Conservation (phyloP, 2,888 invertebrate genomes). For the Lasioglossum villosulum region DNA sequence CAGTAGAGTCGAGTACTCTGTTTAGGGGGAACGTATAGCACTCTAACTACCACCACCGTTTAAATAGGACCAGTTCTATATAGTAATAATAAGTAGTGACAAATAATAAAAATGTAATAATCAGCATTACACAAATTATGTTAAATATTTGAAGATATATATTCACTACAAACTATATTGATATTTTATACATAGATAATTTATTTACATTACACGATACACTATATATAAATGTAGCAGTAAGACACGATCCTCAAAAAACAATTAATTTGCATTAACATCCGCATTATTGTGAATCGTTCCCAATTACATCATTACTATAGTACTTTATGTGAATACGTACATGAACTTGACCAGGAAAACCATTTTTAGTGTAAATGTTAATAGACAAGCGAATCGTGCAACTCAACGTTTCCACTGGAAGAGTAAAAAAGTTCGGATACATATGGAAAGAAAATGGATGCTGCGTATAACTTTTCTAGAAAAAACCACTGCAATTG, state of each 20-base stretch:
- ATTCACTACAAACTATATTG: not conserved
- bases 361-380: not conserved
- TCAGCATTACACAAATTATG: no score
- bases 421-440: not conserved
- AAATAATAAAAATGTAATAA: no score
- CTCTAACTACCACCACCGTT: no score
- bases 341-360: not conserved
- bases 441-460: not conserved
- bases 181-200: not conserved
- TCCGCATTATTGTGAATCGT: not conserved
- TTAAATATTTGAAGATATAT: no score
- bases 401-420: not conserved
- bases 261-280: not conserved
- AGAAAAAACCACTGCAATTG: slow-evolving; percentile 9
- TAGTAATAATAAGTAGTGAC: no score
- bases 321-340: not conserved
- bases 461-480: not conserved
- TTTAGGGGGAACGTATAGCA: no score
- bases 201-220: not conserved
- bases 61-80: no score
- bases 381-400: not conserved
- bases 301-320: not conserved
- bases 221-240: not conserved
- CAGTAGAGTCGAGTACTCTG: no score
- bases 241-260: not conserved